Conservation (phyloP, 1,140 invertebrate genomes). For the Melipona quadrifasciata region DNA sequence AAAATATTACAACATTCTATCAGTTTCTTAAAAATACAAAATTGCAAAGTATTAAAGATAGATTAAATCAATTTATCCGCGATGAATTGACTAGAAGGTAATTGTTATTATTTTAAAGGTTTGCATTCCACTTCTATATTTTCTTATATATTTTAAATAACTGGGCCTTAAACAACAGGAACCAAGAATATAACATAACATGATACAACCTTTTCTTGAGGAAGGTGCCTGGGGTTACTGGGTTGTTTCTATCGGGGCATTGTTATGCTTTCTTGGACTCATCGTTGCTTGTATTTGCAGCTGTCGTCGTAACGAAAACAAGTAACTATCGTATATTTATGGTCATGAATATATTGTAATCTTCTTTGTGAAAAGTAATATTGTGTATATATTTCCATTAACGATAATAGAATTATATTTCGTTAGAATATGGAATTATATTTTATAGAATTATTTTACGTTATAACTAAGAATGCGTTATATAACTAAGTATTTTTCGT, state of each 20-base stretch:
- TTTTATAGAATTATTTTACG: background rate
- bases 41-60: background rate
- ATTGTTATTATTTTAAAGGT: background rate
- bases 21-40: background rate
- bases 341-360: background rate
- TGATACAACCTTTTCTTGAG: constrained; percentile 70
- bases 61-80: background rate
- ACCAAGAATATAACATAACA: constrained; percentile 49
- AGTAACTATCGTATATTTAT: constrained; percentile 64
- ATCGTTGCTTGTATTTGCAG: constrained; percentile 79
- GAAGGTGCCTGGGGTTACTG: constrained; percentile 77
- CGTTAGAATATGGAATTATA: too few relatives aligned
- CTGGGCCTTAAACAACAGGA: background rate
- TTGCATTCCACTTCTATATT: background rate
- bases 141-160: background rate
- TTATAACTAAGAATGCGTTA: background rate
- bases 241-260: constrained; percentile 74
- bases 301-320: constrained; percentile 77
- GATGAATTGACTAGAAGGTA: constrained; percentile 22
- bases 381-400: background rate
- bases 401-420: background rate
- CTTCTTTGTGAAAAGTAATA: background rate
- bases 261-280: constrained; percentile 77
- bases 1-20: background rate
- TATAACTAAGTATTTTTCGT: too few relatives aligned